These are phyloP conservation scores for Meganola albula DNA, from an alignment of 2,888 invertebrate species.

Conservation along the genomic window DNA sequence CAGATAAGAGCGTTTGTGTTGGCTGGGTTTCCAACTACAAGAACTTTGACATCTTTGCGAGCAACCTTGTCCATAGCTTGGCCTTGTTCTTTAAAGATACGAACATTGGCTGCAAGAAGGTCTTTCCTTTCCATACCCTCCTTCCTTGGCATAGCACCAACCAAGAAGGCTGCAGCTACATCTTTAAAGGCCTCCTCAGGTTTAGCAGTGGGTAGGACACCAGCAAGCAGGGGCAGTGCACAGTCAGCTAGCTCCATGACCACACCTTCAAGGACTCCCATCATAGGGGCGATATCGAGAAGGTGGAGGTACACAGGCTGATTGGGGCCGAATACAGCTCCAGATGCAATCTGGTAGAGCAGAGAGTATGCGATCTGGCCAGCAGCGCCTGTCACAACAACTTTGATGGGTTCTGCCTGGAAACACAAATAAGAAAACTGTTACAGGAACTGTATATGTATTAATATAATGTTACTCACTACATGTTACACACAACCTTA, in stretches of 20 bases:
- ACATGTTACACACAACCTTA: no score
- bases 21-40: slow-evolving; percentile 99
- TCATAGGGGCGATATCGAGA: slow-evolving; percentile 96
- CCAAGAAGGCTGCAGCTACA: slow-evolving; percentile 96
- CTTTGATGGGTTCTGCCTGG: slow-evolving; percentile 90
- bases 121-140: slow-evolving; percentile 99
- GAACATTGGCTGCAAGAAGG: slow-evolving; percentile 96
- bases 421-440: slow-evolving; percentile 40
- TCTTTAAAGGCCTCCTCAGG: slow-evolving; percentile 96
- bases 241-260: slow-evolving; percentile 98
- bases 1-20: slow-evolving; percentile 99
- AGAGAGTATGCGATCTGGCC: slow-evolving; percentile 99
- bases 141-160: slow-evolving; percentile 98
- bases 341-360: slow-evolving; percentile 95
- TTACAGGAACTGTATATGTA: no score
- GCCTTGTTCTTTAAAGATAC: slow-evolving; percentile 98
- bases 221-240: slow-evolving; percentile 91
- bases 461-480: no score
- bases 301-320: slow-evolving; percentile 93
- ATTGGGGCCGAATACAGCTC: slow-evolving; percentile 94
- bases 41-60: slow-evolving; percentile 93
- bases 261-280: slow-evolving; percentile 97
- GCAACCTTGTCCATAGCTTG: slow-evolving; percentile 94
- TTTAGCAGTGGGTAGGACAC: slow-evolving; percentile 91
- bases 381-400: slow-evolving; percentile 98